These are phyloP conservation scores for Parus major DNA, from an alignment of 2,113 vertebrate species.

Conservation along the genomic window DNA sequence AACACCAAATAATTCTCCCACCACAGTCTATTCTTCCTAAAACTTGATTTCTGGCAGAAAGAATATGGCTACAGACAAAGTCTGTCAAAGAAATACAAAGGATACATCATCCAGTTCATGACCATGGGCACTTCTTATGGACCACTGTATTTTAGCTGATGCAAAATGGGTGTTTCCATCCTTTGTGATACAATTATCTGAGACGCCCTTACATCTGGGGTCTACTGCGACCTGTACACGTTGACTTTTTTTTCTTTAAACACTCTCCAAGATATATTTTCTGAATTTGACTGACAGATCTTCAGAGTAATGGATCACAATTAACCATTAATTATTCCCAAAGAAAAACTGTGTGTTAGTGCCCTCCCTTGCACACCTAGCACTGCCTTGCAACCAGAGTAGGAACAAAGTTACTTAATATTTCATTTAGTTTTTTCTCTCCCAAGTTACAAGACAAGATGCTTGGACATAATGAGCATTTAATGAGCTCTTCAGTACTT, in stretches of 20 bases:
- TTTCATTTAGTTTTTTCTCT: neutral
- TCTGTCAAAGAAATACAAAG: neutral
- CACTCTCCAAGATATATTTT: neutral
- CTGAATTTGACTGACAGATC: neutral
- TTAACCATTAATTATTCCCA: neutral
- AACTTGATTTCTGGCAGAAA: neutral
- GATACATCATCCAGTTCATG: constrained; percentile 2
- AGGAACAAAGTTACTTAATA: neutral
- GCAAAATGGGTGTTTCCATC: neutral
- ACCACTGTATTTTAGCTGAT: neutral
- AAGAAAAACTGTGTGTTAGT: neutral
- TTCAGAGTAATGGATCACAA: neutral
- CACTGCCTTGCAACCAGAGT: neutral
- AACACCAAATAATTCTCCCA: neutral
- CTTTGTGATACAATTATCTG: neutral
- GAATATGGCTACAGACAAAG: neutral
- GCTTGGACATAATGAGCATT: neutral
- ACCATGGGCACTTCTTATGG: neutral
- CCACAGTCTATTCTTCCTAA: neutral
- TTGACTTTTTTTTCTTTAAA: neutral
- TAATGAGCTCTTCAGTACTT: neutral
- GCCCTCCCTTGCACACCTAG: neutral
- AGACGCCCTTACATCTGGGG: neutral
- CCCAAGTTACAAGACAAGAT: neutral
- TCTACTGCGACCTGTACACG: neutral